Conservation (phyloP, 1,140 invertebrate species). For the Mamestra configurata region DNA sequence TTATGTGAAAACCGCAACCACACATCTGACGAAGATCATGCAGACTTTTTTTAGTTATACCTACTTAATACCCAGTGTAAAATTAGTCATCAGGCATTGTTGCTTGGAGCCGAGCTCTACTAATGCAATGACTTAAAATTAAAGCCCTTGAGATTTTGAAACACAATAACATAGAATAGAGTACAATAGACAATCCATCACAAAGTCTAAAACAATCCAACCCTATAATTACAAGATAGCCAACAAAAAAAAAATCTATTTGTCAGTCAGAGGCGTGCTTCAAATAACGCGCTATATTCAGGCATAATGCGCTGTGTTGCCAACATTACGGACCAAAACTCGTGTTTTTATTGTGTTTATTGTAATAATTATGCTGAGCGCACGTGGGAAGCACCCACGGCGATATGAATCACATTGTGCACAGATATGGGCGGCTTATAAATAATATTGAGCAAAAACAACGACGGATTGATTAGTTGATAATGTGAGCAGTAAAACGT, state of each 20-base stretch:
- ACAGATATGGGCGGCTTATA: constrained; percentile 26
- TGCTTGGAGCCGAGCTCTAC: too few relatives aligned
- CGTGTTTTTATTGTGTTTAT: constrained; percentile 46
- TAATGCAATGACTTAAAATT: too few relatives aligned
- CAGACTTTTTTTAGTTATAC: too few relatives aligned
- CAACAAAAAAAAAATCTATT: constrained; percentile 29
- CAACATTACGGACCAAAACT: constrained; percentile 33
- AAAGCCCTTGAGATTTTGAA: too few relatives aligned
- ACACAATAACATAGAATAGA: neutral
- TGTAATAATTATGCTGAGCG: constrained; percentile 41
- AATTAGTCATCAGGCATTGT: too few relatives aligned
- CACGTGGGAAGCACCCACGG: constrained; percentile 45
- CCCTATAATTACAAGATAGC: neutral
- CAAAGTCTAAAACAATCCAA: constrained; percentile 8
- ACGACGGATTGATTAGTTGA: constrained; percentile 44
- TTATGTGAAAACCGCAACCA: too few relatives aligned
- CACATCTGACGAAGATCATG: too few relatives aligned
- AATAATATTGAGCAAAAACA: constrained; percentile 53
- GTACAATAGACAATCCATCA: neutral
- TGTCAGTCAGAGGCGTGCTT: constrained; percentile 10
- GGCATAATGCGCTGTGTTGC: constrained; percentile 18
- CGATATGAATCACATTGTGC: constrained; percentile 33
- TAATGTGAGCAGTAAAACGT: constrained; percentile 39
- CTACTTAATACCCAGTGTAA: too few relatives aligned
- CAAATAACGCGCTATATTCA: constrained; percentile 11